These are phyloP conservation scores for Acanthiza pusilla DNA, from an alignment of 2,797 vertebrate species.

Conservation along the genomic window DNA sequence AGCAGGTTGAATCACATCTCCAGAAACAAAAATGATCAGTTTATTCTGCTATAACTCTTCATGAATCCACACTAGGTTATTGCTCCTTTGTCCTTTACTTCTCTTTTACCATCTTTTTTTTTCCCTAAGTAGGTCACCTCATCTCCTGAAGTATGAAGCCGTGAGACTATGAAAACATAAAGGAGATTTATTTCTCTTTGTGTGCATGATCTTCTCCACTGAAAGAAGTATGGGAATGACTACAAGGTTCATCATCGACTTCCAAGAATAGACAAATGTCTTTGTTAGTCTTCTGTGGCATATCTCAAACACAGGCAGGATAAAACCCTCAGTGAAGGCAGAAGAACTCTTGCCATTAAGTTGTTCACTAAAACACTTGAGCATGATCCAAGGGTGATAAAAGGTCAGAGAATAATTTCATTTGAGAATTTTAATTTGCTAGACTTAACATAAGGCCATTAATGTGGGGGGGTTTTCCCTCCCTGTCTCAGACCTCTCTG, in stretches of 20 bases:
- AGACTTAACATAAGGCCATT: neutral
- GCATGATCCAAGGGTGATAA: neutral
- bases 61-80: conserved; percentile 4
- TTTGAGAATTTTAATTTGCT: neutral
- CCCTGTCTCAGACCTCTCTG: neutral
- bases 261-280: conserved; percentile 46
- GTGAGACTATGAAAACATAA: conserved; percentile 51
- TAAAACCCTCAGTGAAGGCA: neutral
- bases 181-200: conserved; percentile 56
- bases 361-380: neutral
- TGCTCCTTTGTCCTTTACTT: conserved; percentile 57
- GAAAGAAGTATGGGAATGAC: conserved; percentile 38
- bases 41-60: conserved; percentile 16
- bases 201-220: conserved; percentile 17
- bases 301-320: neutral
- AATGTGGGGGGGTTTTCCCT: neutral
- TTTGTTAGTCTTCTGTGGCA: neutral
- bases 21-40: neutral
- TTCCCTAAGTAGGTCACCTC: conserved; percentile 31
- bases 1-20: neutral
- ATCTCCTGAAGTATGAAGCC: conserved; percentile 52
- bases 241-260: neutral
- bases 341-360: neutral
- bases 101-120: neutral
- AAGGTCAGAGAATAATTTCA: neutral